Conservation (phyloP, 2,888 invertebrate species). For the Podabrus alpinus region DNA sequence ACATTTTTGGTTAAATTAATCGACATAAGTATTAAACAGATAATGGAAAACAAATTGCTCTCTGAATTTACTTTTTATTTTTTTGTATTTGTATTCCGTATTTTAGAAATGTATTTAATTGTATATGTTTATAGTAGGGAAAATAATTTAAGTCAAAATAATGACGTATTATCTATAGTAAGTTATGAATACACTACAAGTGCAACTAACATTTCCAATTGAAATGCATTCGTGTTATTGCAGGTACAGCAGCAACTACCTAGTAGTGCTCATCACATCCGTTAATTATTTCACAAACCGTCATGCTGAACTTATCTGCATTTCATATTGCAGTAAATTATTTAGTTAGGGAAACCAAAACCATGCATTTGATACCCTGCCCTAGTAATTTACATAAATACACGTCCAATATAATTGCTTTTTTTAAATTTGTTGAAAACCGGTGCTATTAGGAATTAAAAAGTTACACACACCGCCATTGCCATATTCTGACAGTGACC, state of each 20-base stretch:
- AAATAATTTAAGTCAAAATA: no score
- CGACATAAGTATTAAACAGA: background rate
- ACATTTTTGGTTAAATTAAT: background rate
- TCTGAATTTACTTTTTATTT: background rate
- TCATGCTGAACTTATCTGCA: background rate
- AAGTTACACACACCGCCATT: no score
- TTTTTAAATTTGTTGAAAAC: no score
- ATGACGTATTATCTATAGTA: background rate
- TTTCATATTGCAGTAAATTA: background rate
- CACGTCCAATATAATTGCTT: no score
- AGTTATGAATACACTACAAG: background rate
- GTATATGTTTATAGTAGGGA: no score
- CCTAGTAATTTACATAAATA: no score
- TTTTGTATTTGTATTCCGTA: background rate
- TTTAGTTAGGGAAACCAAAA: background rate
- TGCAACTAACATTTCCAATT: background rate
- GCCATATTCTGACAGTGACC: no score
- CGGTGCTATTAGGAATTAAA: no score
- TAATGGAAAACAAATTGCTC: background rate
- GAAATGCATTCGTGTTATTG: background rate
- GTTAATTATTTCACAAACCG: background rate
- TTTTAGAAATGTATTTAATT: background rate
- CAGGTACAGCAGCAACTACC: background rate
- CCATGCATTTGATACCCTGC: no score
- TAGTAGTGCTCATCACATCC: background rate